phyloP scores from a whole-genome alignment of 2,113 vertebrate genomes.

The Perca flavescens region DNA sequence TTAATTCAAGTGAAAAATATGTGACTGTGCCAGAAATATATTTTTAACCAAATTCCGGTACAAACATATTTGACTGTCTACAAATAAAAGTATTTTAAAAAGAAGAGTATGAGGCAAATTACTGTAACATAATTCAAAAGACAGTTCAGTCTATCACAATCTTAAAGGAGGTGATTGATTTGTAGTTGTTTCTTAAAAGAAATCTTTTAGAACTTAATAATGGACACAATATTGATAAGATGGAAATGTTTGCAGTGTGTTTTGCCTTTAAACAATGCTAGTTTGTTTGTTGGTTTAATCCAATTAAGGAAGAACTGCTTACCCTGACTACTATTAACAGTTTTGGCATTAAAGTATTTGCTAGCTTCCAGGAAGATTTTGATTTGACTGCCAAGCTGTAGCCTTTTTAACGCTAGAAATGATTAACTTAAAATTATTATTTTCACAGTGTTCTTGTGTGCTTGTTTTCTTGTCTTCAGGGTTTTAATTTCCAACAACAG shows the following conservation, averaged over 20 bases:
- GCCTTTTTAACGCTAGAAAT: not conserved
- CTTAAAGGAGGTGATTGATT: too few relatives aligned
- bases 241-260: not conserved
- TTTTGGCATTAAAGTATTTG: not conserved
- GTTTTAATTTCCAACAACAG: conserved; percentile 10
- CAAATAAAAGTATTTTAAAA: not conserved
- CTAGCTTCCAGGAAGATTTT: not conserved
- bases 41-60: not conserved
- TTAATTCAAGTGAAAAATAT: not conserved
- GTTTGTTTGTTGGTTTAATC: not conserved
- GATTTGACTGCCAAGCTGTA: not conserved
- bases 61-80: not conserved
- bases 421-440: not conserved
- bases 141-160: too few relatives aligned
- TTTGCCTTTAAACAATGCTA: not conserved
- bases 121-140: not conserved
- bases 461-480: not conserved
- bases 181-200: too few relatives aligned
- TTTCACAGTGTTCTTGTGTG: not conserved
- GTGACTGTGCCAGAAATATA: too few relatives aligned
- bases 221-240: too few relatives aligned
- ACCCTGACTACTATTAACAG: not conserved
- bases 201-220: too few relatives aligned
- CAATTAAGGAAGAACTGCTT: not conserved
- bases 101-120: not conserved